Base-by-base conservation (phyloP, 2,113 vertebrate genomes). In the Oophaga pumilio region DNA sequence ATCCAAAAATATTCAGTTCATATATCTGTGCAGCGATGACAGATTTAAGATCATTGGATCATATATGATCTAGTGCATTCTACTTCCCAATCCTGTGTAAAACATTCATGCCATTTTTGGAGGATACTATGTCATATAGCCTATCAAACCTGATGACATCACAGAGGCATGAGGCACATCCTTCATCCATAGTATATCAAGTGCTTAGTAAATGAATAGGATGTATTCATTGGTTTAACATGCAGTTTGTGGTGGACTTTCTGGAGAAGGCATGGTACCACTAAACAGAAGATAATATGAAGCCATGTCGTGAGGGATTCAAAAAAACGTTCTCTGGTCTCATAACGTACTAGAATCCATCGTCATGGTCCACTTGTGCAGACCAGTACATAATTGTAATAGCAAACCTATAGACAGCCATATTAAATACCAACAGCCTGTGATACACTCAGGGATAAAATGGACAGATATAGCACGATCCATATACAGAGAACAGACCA, bases 371-470 rank as follows among this genome's bases (percentile, higher is more conserved):
- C 26, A 10, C 18, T 18, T 73, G 20, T n/a, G 22, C 43, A 11
- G 73, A 6, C 18, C 22, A 52, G 18, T 76, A 76, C 20, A 76
- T 20, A 4, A 28, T 64, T 11, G 18, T 82, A 1, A 59, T 82
- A 49, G 26, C 57, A 62, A 43, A 28, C 57, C 57, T 43, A 62
- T 82, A 59, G 62, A 74, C 78, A 82, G 69, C 79, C 68, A 82
- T 83, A 17, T 76, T 76, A 64, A 66, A 56, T 84, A 84, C 81
- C 80, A 84, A 71, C 81, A 68, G 80, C 71, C 80, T 84, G 71
- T 77, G 81, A 88, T 71, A 83, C 49, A 20, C 87, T 88, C 87
- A 88, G 87, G 87, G 87, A 88, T 77, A 77, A 77, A 52, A 87
- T 33, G 22, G 66, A 50, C 68, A 69, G 28, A 64, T 43, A 77